These are phyloP conservation scores for Nannospalax galili DNA, from an alignment of 2,113 vertebrate genomes.

Conservation along the genomic window DNA sequence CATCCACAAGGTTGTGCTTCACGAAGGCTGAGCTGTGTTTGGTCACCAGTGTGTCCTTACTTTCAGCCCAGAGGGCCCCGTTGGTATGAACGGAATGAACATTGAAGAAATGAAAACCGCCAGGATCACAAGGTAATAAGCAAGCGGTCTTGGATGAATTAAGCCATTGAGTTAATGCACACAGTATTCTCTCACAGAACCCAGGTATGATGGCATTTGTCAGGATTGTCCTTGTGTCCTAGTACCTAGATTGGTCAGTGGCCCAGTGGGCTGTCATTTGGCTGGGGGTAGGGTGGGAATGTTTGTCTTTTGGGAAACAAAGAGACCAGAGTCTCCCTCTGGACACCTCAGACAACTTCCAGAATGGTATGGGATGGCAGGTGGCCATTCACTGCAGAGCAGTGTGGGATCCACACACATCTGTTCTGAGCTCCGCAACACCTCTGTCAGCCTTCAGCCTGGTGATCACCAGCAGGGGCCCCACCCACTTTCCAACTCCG, in stretches of 20 bases:
- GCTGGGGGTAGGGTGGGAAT: background rate
- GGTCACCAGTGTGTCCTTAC: background rate
- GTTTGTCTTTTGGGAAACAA: background rate
- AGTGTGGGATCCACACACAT: rapidly evolving
- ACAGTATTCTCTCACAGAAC: rapidly evolving
- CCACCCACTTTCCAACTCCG: background rate
- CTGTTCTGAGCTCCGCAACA: background rate
- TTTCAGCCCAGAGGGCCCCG: no score
- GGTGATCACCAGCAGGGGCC: background rate
- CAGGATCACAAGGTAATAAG: background rate
- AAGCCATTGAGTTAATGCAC: background rate
- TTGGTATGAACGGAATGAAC: background rate
- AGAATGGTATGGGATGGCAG: background rate
- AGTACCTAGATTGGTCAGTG: background rate
- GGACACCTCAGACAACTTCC: background rate
- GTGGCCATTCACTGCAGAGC: background rate
- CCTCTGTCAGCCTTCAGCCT: background rate
- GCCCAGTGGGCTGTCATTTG: background rate
- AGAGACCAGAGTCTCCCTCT: background rate
- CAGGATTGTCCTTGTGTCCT: rapidly evolving
- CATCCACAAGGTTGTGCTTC: background rate
- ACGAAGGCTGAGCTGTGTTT: background rate
- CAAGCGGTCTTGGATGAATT: background rate
- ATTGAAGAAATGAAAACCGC: background rate
- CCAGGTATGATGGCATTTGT: background rate